Evolutionary conservation across 2,797 vertebrate genomes (phyloP).

Genomic region (Scyliorhinus canicula): DNA sequence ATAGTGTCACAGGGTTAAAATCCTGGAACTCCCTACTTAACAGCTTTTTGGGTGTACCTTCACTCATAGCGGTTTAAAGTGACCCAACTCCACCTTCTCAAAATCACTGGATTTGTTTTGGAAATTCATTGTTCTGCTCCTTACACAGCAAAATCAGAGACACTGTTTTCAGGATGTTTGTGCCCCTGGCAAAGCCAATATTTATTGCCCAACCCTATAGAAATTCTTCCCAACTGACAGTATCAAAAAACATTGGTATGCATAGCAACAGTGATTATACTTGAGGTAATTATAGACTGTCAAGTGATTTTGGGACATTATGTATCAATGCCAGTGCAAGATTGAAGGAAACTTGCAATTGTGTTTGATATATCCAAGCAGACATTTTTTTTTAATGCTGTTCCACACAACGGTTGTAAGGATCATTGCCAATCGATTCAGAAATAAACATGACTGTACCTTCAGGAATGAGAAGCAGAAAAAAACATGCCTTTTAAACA

Average conservation of each 20-base stretch:
- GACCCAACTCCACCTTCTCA: background rate
- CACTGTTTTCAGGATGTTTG: background rate
- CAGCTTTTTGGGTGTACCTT: background rate
- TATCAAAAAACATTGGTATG: background rate
- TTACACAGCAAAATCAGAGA: background rate
- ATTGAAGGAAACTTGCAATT: background rate
- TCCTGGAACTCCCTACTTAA: background rate
- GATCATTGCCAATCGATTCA: background rate
- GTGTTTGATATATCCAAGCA: background rate
- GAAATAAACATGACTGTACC: background rate
- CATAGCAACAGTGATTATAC: background rate
- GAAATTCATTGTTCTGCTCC: background rate
- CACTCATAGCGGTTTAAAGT: background rate
- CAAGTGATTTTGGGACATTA: background rate
- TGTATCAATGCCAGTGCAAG: background rate
- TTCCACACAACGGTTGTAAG: background rate
- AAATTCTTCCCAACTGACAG: background rate
- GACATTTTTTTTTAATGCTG: background rate
- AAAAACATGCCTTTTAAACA: background rate
- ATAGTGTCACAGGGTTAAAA: background rate
- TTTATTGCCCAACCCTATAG: background rate
- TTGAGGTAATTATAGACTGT: background rate
- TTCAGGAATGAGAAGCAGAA: background rate
- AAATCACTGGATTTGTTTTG: background rate
- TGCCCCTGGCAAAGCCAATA: background rate